Evolutionary conservation across 92 coral and sea anemone genomes (phyloP).

Genomic region (Ricordea florida): DNA sequence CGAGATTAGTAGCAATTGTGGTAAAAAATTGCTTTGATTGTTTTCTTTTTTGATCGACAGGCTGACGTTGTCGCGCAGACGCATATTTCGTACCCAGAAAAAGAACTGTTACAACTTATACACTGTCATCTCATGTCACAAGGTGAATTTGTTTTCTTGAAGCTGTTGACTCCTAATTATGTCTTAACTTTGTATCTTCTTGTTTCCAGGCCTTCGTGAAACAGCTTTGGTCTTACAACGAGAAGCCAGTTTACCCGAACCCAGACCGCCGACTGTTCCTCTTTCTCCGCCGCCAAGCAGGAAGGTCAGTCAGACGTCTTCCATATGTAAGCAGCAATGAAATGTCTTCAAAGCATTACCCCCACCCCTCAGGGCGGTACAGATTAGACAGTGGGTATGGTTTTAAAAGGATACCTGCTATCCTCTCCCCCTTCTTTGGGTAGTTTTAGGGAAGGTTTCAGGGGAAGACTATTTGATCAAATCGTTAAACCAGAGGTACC

Average conservation of each 20-base stretch:
- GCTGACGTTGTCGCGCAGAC: conserved; percentile 98
- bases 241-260: conserved; percentile 81
- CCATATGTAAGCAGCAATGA: too few relatives aligned
- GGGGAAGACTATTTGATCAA: too few relatives aligned
- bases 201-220: conserved; percentile 66
- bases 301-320: conserved; percentile 59
- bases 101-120: conserved; percentile 82
- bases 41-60: conserved; percentile 6
- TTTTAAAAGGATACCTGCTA: too few relatives aligned
- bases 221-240: conserved; percentile 69
- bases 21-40: too few relatives aligned
- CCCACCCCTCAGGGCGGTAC: too few relatives aligned
- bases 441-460: too few relatives aligned
- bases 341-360: too few relatives aligned
- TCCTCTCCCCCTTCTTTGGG: too few relatives aligned
- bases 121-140: conserved; percentile 68
- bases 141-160: conserved; percentile 32
- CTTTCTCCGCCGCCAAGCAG: conserved; percentile 48
- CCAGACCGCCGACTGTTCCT: conserved; percentile 13
- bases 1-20: too few relatives aligned
- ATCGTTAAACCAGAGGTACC: too few relatives aligned
- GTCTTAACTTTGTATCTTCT: neutral
- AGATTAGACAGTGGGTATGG: too few relatives aligned
- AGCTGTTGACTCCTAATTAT: neutral
- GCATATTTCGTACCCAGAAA: conserved; percentile 84